Evolutionary conservation across 1,140 invertebrate genomes (phyloP), one percentile per base, ranked within the genome.

Genomic region (Cataglyphis hispanica): DNA sequence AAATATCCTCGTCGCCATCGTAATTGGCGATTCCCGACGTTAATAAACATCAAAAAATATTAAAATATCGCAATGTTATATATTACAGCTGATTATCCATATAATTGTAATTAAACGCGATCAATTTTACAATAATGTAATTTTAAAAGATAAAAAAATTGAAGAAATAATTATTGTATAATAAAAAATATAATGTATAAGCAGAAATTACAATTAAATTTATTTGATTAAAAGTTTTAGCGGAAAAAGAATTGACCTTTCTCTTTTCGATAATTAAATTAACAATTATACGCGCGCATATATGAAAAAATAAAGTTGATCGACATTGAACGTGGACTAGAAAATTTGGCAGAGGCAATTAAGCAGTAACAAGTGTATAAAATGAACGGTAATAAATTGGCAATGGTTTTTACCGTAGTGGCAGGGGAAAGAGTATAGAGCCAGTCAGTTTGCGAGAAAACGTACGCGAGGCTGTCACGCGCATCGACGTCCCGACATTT

Each of bases 401-500:
- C 34, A 4, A 53, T 67, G 1, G 13, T 25, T 34, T 37, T 40
- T 53, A 53, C 37, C 56, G 56, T 76, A 75, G 31, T 58, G n/a
- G 11, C 34, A 6, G 22, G 31, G 6, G 46, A 50, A 50, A 50
- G 46, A 50, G 46, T 11, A n/a, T n/a, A 13, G 11, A 37, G 70
- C 22, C 6, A 22, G n/a, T 22, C 6, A 22, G n/a, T 22, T 31
- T 7, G 61, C 1, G 50, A 7, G n/a, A 67, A 78, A 43, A 31
- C 80, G 70, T 81, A 72, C 85, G 80, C 87, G 88, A 80, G 16
- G 7, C 60, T 22, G 61, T 50, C 13, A 91, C 89, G 85, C 76
- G 74, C 85, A 31, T 75, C 40, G 31, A 60, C 69, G 56, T 25
- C 16, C n/a, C 25, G 27, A 76, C 50, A 76, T 84, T 84, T 84